These are phyloP conservation scores for Rhynchotus rufescens DNA, from an alignment of 2,797 vertebrate species.

Conservation along the genomic window DNA sequence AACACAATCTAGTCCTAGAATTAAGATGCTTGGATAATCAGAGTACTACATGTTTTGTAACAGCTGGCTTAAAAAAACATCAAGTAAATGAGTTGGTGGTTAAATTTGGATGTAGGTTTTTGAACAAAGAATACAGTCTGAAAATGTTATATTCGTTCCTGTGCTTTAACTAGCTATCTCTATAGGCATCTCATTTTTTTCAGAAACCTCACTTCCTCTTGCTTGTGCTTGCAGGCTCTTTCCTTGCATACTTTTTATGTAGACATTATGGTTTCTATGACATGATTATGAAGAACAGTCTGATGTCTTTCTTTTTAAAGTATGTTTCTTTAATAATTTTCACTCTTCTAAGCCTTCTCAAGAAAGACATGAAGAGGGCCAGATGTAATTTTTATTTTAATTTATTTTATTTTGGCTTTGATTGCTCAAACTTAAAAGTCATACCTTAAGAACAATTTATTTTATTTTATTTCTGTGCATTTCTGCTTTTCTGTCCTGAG, in stretches of 20 bases:
- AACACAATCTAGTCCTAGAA: not conserved
- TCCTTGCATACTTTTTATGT: not conserved
- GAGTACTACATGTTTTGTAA: not conserved
- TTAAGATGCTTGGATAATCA: not conserved
- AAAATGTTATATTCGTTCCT: not conserved
- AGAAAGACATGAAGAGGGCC: not conserved
- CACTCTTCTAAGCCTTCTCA: not conserved
- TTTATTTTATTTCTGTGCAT: not conserved
- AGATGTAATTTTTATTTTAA: not conserved
- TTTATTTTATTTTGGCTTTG: not conserved
- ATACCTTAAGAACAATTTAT: not conserved
- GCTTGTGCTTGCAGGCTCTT: not conserved
- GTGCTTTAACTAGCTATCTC: not conserved
- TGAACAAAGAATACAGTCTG: not conserved
- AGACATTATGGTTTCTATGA: slow-evolving; percentile 7
- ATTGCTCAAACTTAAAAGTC: not conserved
- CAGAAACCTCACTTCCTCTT: not conserved
- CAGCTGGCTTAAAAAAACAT: not conserved
- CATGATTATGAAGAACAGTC: not conserved
- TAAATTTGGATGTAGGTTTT: not conserved
- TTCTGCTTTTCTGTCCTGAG: slow-evolving; percentile 11
- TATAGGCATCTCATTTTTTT: not conserved
- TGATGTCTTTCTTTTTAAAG: not conserved
- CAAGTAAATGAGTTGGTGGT: not conserved
- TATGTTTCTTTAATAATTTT: not conserved